Evolutionary conservation across 2,797 vertebrate species (phyloP), one percentile per base, ranked within the genome.

Genomic region (Sebastes paucispinis): DNA sequence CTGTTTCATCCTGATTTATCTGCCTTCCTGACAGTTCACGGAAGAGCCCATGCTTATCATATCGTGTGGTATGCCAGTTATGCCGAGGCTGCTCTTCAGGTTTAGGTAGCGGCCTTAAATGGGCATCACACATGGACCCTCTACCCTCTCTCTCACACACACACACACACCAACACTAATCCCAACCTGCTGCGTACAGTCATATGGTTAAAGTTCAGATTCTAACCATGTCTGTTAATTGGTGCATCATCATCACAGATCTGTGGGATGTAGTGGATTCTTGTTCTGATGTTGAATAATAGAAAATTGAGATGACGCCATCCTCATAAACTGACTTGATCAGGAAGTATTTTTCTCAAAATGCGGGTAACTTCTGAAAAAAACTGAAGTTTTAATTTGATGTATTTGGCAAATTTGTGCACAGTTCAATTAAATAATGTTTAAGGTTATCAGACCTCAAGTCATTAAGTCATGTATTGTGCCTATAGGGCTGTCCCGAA

Each of bases 81-180:
- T 92, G 85, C 79, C 29, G 12, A 85, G 79, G 47, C 80, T 64
- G 73, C 80, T 73, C 79, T 39, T 80, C 79, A 86, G 75, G 81
- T 87, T 87, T 67, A 84, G 80, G 87, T 77, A 73, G 75, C 43
- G 77, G 83, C 93, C 92, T 86, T 93, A 91, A 83, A 92, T 84
- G 92, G 90, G 24, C 87, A 92, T 83, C 82, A 65, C 24, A 72
- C 79, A 78, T 24, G 31, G 74, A 74, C 36, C 47, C 31, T 52
- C 60, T 66, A n/a, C 3, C 50, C 50, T 43, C n/a, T 43, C 34
- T 11, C 39, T 27, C 31, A 3, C 29, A 2, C 59, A 2, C 43
- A 4, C 29, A 5, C 43, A 9, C 29, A 54, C 57, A 39, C 36
- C 14, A 25, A 29, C 58, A 52, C 16, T n/a, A 6, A 43, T 54